phyloP scores from a whole-genome alignment of 1,140 invertebrate genomes.

The Coptotermes formosanus region DNA sequence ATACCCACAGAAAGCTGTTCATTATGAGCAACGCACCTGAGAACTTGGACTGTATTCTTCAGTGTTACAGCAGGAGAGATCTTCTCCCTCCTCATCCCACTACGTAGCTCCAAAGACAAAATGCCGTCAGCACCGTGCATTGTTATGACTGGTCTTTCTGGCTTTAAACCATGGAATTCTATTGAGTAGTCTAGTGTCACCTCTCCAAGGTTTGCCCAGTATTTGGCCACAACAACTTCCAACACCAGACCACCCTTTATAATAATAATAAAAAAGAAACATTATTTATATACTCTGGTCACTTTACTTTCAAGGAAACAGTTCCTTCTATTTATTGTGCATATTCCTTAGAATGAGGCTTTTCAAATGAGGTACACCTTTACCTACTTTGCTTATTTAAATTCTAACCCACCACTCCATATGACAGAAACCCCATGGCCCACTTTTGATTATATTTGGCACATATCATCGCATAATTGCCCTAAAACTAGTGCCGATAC shows the following conservation, averaged over 20 bases:
- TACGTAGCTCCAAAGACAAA: conserved; percentile 65
- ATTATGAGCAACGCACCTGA: conserved; percentile 57
- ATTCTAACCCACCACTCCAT: no score
- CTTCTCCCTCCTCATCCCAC: conserved; percentile 75
- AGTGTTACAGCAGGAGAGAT: conserved; percentile 70
- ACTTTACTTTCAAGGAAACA: no score
- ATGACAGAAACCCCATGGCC: no score
- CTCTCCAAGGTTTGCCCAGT: conserved; percentile 88
- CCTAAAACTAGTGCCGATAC: no score
- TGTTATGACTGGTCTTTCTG: conserved; percentile 59
- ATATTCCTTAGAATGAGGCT: no score
- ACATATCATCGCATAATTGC: no score
- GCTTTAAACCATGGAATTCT: conserved; percentile 78
- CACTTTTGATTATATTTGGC: no score
- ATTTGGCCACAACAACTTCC: conserved; percentile 88
- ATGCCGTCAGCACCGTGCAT: conserved; percentile 79
- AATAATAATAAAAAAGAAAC: conserved; percentile 37
- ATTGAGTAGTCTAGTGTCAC: conserved; percentile 72
- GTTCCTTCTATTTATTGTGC: no score
- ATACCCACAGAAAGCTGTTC: no score
- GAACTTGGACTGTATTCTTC: conserved; percentile 74
- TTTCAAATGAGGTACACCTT: no score
- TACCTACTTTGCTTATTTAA: no score
- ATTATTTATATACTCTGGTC: no score
- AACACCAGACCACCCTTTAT: conserved; percentile 69